Base-by-base conservation (phyloP, 2,888 invertebrate genomes). In the Spialia ferax region DNA sequence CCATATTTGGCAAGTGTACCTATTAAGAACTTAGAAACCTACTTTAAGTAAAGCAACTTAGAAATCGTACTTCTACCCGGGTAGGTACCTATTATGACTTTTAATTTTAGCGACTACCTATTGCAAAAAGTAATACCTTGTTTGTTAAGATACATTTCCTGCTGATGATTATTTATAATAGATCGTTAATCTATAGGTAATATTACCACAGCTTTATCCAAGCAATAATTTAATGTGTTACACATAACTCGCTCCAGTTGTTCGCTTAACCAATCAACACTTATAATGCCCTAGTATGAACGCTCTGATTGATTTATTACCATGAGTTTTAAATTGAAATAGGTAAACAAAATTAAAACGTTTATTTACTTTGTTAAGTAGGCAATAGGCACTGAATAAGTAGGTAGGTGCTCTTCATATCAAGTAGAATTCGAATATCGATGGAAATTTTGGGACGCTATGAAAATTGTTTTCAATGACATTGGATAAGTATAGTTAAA, bases 191-290 rank as follows among this genome's bases (percentile, higher is more conserved):
- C 4, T 22, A 32, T 62, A 32, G 8, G 10, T 32, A n/a, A 38
- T 10, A 35, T 35, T 62, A 35, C 35, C n/a, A 22, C 50, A 62
- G 50, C 20, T 26, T 20, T 20, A 22, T 7, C 50, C 61, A 62
- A 48, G 35, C 61, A 50, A n/a, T 50, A 50, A 2, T 32, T 32
- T 32, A 32, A 32, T 32, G 8, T 32, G 45, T 35, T 22, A 22
- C 62, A 59, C 63, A 57, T 65, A 65, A 66, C 68, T 50, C 68
- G 69, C 54, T 56, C 35, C 74, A 56, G 18, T 56, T 29, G 18
- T 70, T 74, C 80, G 80, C 80, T 83, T 32, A 56, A 18, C 29
- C 13, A 56, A 84, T 84, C 84, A 83, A 72, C 74, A 74, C 77
- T 73, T 73, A 79, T 77, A 78, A 77, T 75, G 48, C 70, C 72